Evolutionary conservation across 2,113 vertebrate genomes (phyloP).

Genomic region (Campylomormyrus numenius): DNA sequence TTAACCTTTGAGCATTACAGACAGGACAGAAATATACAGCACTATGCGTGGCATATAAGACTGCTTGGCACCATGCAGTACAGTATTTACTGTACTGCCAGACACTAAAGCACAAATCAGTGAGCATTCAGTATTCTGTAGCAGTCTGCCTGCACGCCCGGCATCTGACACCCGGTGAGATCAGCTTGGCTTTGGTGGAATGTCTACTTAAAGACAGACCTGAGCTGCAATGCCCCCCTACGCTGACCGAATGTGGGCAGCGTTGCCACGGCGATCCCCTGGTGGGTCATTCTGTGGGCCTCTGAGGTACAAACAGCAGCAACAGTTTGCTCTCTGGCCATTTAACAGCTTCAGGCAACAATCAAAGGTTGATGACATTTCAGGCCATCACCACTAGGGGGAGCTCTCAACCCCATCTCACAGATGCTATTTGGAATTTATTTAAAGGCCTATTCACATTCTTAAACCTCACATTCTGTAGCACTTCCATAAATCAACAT

Average conservation of each 20-base stretch:
- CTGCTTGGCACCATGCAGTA: background rate
- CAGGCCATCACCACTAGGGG: background rate
- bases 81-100: background rate
- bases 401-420: background rate
- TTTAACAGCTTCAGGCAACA: background rate
- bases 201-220: background rate
- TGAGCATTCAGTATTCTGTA: background rate
- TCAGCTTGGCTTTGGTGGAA: background rate
- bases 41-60: background rate
- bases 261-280: background rate
- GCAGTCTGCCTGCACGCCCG: background rate
- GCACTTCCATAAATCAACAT: background rate
- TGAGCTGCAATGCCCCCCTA: background rate
- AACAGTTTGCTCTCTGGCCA: background rate
- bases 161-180: background rate
- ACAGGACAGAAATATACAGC: background rate
- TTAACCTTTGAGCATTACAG: background rate
- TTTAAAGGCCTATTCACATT: background rate
- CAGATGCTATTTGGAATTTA: background rate
- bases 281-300: background rate
- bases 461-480: background rate
- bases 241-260: background rate
- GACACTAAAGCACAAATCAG: background rate
- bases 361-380: background rate
- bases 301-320: background rate